Conservation (phyloP, 2,797 vertebrate genomes). For the Aulostomus chinensis region DNA sequence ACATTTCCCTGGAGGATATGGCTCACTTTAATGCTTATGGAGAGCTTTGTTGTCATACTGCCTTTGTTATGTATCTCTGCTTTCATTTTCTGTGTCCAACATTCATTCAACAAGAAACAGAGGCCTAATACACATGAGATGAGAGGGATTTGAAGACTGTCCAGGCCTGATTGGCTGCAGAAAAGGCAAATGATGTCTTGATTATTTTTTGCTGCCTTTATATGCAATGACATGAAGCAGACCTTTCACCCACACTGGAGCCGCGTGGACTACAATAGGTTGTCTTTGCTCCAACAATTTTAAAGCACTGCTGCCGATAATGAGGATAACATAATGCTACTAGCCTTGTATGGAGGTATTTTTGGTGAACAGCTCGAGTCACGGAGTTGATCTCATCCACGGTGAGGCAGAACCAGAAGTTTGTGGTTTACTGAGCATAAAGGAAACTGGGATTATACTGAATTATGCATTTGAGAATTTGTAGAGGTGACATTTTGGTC, state of each 20-base stretch:
- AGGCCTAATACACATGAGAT: constrained; percentile 21
- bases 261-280: background rate
- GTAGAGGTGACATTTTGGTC: no score
- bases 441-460: no score
- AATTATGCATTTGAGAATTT: no score
- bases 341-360: no score
- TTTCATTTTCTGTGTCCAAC: constrained; percentile 19
- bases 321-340: no score
- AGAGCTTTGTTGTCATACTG: constrained; percentile 28
- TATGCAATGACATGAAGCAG: constrained; percentile 36
- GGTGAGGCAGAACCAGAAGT: no score
- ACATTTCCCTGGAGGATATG: constrained; percentile 19
- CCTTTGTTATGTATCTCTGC: constrained; percentile 6
- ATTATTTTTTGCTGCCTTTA: constrained; percentile 6
- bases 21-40: constrained; percentile 13
- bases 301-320: no score
- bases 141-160: background rate
- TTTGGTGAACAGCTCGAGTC: no score
- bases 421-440: no score
- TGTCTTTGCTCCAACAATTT: no score
- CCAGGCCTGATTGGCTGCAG: constrained; percentile 26
- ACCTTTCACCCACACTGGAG: constrained; percentile 2
- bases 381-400: no score
- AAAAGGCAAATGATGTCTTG: constrained; percentile 13
- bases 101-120: constrained; percentile 37